Percentiles rank a stretch among this genome's conserved stretches.
These are phyloP conservation scores for Hylaeus volcanicus DNA, from an alignment of 1,140 invertebrate species.

Conservation along the genomic window DNA sequence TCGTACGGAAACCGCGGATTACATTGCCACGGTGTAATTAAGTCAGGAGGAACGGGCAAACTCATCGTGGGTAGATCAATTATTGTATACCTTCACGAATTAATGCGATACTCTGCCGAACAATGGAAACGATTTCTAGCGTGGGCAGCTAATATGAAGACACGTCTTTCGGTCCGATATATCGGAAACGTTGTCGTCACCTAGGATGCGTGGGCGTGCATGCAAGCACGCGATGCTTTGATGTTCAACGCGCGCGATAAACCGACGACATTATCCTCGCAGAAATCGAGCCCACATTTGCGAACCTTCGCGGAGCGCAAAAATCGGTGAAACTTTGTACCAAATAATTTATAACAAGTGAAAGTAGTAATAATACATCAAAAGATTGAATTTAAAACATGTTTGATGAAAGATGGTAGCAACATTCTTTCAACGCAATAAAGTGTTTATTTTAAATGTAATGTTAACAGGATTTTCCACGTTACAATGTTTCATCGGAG, in stretches of 20 bases:
- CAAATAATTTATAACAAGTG: too few relatives aligned
- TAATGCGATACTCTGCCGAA: conserved; percentile 46
- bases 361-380: too few relatives aligned
- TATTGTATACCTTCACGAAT: conserved; percentile 39
- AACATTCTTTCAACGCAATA: neutral
- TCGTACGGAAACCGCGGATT: neutral
- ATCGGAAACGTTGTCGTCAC: conserved; percentile 47
- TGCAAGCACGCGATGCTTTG: conserved; percentile 13
- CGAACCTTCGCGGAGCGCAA: neutral
- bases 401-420: too few relatives aligned
- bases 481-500: neutral
- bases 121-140: conserved; percentile 49
- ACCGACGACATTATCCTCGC: conserved; percentile 5
- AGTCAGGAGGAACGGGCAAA: neutral
- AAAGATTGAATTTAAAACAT: too few relatives aligned
- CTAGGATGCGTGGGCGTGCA: conserved; percentile 27
- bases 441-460: neutral
- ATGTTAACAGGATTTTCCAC: neutral
- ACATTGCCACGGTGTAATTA: conserved; percentile 27
- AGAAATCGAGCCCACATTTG: neutral
- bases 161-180: conserved; percentile 34
- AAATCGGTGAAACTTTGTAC: too few relatives aligned
- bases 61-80: conserved; percentile 47
- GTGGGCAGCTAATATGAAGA: conserved; percentile 53
- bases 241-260: conserved; percentile 22